Conservation (phyloP, 2,113 vertebrate genomes). For the Gallinago media region DNA sequence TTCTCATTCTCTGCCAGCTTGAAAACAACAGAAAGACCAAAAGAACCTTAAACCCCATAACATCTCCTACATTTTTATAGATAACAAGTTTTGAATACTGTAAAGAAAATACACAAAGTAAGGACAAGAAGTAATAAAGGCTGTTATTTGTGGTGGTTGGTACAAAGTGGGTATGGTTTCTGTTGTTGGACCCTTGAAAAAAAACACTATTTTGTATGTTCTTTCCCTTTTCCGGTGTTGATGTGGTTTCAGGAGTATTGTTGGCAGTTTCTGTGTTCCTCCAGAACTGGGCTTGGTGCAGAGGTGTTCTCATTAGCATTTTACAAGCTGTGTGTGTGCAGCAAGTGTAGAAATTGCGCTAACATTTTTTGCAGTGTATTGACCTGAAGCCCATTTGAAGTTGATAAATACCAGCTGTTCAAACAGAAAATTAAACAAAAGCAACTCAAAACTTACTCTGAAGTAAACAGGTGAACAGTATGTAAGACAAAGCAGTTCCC, state of each 20-base stretch:
- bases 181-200: neutral
- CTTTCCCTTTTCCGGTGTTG: neutral
- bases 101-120: accelerated
- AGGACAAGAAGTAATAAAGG: neutral
- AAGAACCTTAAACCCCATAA: accelerated
- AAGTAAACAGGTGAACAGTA: slow-evolving; percentile 71
- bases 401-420: slow-evolving; percentile 70
- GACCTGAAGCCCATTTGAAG: slow-evolving; percentile 53
- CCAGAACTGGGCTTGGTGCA: neutral
- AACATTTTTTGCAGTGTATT: slow-evolving; percentile 21
- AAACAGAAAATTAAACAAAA: slow-evolving; percentile 70
- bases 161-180: neutral
- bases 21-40: neutral
- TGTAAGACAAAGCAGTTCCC: slow-evolving; percentile 73
- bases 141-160: accelerated
- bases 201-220: accelerated
- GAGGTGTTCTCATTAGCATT: neutral
- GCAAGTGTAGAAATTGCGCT: slow-evolving; percentile 13
- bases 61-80: neutral
- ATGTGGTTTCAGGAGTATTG: neutral
- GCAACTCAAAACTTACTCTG: slow-evolving; percentile 67
- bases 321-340: neutral
- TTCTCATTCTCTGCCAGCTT: neutral
- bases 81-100: neutral
- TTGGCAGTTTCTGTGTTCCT: neutral